Conservation (phyloP, 2,797 vertebrate genomes). For the Acomys russatus region DNA sequence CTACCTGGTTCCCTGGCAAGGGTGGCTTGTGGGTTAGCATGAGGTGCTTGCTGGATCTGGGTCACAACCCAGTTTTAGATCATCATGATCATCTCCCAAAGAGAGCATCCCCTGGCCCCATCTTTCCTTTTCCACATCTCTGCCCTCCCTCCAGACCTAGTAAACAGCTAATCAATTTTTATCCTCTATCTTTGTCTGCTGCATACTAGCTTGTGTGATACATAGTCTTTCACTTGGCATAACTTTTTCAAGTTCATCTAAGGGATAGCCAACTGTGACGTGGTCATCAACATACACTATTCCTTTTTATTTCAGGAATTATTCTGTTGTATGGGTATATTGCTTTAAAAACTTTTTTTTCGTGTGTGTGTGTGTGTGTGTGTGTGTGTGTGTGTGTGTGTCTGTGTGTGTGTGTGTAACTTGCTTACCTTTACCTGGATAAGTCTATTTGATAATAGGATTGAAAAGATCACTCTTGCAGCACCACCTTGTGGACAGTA, state of each 20-base stretch:
- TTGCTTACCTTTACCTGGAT: neutral
- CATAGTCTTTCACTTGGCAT: neutral
- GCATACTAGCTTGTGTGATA: neutral
- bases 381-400: neutral
- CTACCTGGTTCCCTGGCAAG: neutral
- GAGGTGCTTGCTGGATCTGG: no score
- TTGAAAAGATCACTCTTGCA: constrained; percentile 8
- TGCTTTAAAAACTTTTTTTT: neutral
- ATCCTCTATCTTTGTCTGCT: neutral
- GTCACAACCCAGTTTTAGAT: neutral
- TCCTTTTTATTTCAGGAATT: neutral
- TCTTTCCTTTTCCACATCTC: rapidly evolving
- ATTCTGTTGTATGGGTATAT: neutral
- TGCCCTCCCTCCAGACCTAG: neutral
- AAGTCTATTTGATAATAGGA: neutral
- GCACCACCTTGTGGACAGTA: constrained; percentile 78
- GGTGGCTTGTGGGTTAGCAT: neutral
- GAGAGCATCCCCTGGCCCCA: neutral
- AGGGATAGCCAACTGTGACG: neutral
- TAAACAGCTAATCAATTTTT: neutral
- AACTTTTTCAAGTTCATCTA: neutral
- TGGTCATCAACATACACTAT: neutral
- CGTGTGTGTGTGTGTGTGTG: neutral
- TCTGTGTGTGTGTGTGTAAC: neutral
- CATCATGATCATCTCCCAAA: neutral